Evolutionary conservation across 2,797 vertebrate genomes (phyloP).

Genomic region (Malurus leucopterus): DNA sequence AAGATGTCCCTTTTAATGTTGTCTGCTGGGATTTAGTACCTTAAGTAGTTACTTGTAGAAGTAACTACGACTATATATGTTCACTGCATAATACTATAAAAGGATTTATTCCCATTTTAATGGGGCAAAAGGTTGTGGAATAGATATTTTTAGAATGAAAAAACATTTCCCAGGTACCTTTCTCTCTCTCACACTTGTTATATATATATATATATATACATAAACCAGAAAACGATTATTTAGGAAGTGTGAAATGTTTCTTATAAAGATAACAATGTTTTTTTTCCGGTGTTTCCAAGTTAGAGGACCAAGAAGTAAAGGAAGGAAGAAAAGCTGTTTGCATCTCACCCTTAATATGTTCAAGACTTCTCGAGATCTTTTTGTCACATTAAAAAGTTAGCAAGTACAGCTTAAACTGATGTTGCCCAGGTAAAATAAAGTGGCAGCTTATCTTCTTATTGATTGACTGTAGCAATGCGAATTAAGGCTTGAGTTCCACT

Average conservation of each 20-base stretch:
- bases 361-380: background rate
- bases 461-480: background rate
- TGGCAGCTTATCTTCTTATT: background rate
- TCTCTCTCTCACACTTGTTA: background rate
- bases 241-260: background rate
- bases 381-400: background rate
- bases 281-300: background rate
- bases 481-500: background rate
- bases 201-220: background rate
- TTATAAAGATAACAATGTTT: background rate
- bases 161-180: background rate
- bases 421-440: background rate
- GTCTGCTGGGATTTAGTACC: background rate
- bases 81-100: conserved; percentile 15
- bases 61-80: conserved; percentile 20
- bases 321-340: background rate
- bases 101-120: conserved; percentile 36
- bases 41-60: conserved; percentile 25
- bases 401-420: background rate
- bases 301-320: background rate
- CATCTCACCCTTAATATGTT: background rate
- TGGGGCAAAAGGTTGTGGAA: background rate
- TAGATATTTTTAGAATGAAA: conserved; percentile 14
- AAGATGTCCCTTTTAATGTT: conserved; percentile 24
- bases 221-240: background rate